These are phyloP conservation scores for Polyommatus icarus DNA, from an alignment of 2,888 invertebrate species.

Conservation along the genomic window DNA sequence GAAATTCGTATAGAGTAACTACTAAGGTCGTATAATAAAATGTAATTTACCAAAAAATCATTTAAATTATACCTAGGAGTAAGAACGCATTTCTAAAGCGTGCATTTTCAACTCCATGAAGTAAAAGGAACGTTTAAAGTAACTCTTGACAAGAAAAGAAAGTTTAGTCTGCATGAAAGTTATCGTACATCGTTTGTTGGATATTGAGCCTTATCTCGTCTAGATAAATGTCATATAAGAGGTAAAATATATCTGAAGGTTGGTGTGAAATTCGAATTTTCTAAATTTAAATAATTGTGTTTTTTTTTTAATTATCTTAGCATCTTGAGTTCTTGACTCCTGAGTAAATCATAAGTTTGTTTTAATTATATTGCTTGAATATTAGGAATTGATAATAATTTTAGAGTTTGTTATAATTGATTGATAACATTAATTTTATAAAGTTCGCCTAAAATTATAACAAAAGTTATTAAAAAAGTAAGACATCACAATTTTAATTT, in stretches of 20 bases:
- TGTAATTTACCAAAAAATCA: slow-evolving; percentile 20
- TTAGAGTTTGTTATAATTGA: background rate
- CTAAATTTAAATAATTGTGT: background rate
- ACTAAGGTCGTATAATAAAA: slow-evolving; percentile 10
- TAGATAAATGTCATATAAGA: background rate
- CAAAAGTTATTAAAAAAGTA: background rate
- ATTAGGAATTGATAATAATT: slow-evolving; percentile 2
- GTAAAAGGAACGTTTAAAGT: background rate
- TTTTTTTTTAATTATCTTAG: background rate
- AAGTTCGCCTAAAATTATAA: background rate
- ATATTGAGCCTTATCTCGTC: no score
- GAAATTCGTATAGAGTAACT: slow-evolving; percentile 21
- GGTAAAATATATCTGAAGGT: background rate
- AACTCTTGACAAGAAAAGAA: background rate
- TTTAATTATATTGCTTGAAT: background rate
- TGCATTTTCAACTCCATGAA: background rate
- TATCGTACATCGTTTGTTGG: no score
- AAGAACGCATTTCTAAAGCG: slow-evolving; percentile 1
- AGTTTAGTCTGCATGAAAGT: background rate
- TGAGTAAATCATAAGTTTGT: background rate
- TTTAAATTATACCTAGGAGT: background rate
- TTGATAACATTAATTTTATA: background rate
- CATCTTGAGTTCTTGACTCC: no score
- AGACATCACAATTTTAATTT: background rate
- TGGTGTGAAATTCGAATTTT: background rate